Evolutionary conservation across 2,888 invertebrate species (phyloP), one percentile per base, ranked within the genome.

Genomic region (Digitonthophagus gazella): DNA sequence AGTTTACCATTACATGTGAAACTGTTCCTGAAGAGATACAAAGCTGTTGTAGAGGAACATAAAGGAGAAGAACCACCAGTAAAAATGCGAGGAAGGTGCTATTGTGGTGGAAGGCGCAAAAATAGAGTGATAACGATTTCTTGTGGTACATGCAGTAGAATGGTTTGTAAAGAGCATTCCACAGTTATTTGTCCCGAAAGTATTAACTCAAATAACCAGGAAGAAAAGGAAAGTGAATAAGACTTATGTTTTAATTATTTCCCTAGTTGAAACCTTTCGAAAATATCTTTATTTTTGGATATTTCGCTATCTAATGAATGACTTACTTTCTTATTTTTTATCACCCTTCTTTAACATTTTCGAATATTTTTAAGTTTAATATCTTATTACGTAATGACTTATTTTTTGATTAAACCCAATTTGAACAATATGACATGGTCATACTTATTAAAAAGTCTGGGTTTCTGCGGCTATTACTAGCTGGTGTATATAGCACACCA

Each of bases 1-100:
- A 58, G 15, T 16, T 58, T 58, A 58, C 58, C 58, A 15, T 58
- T 58, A 58, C 14, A 58, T 58, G 58, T 58, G 58, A 15, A 58
- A 22, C 22, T 22, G 22, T 22, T 22, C 22, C 22, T 22, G 22
- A 22, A 22, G 22, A 22, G 22, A 22, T 22, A 22, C 22, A 22
- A 22, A 22, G 22, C 22, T 22, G 22, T 22, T 22, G 22, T 22
- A 22, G 22, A 22, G 22, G 22, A 22, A 22, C 22, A 22, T 22
- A 6, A 22, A 22, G 22, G 22, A 22, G 22, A 22, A 22, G 22
- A 22, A 22, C 22, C 22, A 22, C 22, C 22, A 22, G 22, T 22
- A 22, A 22, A 22, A 22, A 22, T 22, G 22, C 22, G 22, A 58
- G 58, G 58, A 58, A 15, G 58, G 16, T 58, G 58, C 22, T n/a